phyloP scores from a whole-genome alignment of 2,797 vertebrate genomes.

The Lophura swinhoii region DNA sequence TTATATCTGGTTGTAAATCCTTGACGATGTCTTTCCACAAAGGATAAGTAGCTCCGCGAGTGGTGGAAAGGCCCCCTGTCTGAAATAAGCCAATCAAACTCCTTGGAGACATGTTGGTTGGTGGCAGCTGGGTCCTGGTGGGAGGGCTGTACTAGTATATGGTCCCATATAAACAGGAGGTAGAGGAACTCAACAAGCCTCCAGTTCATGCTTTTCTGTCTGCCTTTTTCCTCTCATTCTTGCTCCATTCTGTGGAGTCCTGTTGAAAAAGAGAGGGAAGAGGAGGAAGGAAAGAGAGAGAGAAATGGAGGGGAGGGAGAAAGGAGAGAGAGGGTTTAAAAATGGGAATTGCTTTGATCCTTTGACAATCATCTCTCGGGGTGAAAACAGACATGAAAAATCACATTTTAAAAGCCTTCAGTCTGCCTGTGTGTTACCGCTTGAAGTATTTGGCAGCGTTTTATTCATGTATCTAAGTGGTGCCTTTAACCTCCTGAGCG shows the following conservation, averaged over 20 bases:
- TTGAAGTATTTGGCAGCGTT: conserved; percentile 35
- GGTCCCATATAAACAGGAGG: conserved; percentile 99
- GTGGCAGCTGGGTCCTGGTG: conserved; percentile 93
- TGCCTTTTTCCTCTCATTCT: conserved; percentile 99
- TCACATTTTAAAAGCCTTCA: background rate
- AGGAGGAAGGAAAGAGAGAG: conserved; percentile 25
- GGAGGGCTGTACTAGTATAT: conserved; percentile 97
- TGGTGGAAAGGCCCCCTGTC: conserved; percentile 99
- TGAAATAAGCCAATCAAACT: conserved; percentile 99
- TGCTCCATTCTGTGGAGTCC: conserved; percentile 99
- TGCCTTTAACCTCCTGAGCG: conserved; percentile 36
- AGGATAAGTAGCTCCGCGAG: conserved; percentile 99
- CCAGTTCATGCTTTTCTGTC: conserved; percentile 99
- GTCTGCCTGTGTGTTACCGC: background rate
- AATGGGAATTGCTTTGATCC: conserved; percentile 29
- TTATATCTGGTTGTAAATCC: conserved; percentile 99
- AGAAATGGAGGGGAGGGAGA: background rate
- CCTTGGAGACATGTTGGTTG: conserved; percentile 99
- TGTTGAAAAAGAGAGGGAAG: conserved; percentile 71
- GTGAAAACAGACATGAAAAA: conserved; percentile 18
- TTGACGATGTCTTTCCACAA: conserved; percentile 99
- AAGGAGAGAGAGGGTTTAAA: conserved; percentile 25
- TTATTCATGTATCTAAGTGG: conserved; percentile 48
- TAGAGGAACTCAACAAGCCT: conserved; percentile 99
- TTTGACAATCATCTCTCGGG: conserved; percentile 11